Evolutionary conservation across 2,888 invertebrate genomes (phyloP), one percentile per base, ranked within the genome.

Genomic region (Dexiosoma caninum): DNA sequence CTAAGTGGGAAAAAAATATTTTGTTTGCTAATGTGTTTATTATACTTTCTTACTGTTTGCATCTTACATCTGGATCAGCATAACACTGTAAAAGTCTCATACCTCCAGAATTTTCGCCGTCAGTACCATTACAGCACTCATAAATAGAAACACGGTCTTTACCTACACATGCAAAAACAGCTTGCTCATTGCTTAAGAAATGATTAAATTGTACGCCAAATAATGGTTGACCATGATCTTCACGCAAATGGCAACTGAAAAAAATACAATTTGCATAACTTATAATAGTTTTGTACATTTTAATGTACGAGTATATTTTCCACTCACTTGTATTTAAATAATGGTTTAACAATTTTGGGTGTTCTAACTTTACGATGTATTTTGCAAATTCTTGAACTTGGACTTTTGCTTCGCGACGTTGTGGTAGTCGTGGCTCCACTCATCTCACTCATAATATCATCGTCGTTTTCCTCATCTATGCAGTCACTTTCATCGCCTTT

Each of bases 131-230:
- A 0, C 95, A 94, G 86, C 98, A 98, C 87, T 98, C 97, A 87
- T 98, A 98, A 83, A 98, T 94, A 19, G 97, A 96, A 0, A 98
- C 96, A 84, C 98, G 91, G 90, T 98, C 98, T 88, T 97, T 97
- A 19, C 98, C 98, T 0, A 97, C 98, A 4, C 97, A 96, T 0
- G 98, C 98, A 91, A 98, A 98, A 78, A 98, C 93, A 0, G 97
- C 96, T 86, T 96, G 95, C 0, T 94, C 95, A 84, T 95, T 95
- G 74, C 94, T 94, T 8, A 97, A 90, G 86, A 95, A 94, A 85
- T 96, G 96, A 91, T 98, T 98, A 88, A 98, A 97, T 86, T 97
- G 97, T 21, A 95, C 95, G 0, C 98, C 98, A 91, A 98, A 98
- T 42, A 98, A 91, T 0, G 98, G 97, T 86, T 95, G 95, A 0